phyloP scores from a whole-genome alignment of 2,797 vertebrate species.

The Eulemur albifrons region DNA sequence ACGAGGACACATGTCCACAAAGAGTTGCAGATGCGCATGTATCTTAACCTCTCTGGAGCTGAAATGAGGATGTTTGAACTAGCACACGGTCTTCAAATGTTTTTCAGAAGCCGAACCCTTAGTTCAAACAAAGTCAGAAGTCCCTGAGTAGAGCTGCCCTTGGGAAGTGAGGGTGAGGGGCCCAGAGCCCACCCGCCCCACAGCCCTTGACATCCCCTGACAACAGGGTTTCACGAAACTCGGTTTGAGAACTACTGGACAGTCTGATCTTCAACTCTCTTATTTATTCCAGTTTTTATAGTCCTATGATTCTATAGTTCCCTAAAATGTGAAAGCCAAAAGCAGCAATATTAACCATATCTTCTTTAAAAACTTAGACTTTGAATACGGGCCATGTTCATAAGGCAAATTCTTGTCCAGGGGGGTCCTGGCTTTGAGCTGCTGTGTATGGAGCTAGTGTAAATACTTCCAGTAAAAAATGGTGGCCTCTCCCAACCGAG shows the following conservation, averaged over 20 bases:
- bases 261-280: not conserved
- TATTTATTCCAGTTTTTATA: not conserved
- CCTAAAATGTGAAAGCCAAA: slow-evolving; percentile 31
- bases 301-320: not conserved
- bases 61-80: not conserved
- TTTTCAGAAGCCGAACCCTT: not conserved
- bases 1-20: not conserved
- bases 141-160: not conserved
- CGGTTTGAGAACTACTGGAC: not conserved
- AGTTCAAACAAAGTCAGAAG: not conserved
- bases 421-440: not conserved
- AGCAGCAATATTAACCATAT: not conserved
- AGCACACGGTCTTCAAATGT: not conserved
- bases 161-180: not conserved
- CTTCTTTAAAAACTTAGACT: not conserved
- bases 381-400: not conserved
- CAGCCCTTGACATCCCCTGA: not conserved
- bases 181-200: not conserved
- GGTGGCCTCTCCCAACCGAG: not conserved
- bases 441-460: not conserved
- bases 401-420: not conserved
- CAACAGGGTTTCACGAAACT: not conserved
- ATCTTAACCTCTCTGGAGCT: not conserved
- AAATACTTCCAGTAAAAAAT: not conserved
- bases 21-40: not conserved